Evolutionary conservation across 2,888 invertebrate species (phyloP).

Genomic region (Plutella xylostella): DNA sequence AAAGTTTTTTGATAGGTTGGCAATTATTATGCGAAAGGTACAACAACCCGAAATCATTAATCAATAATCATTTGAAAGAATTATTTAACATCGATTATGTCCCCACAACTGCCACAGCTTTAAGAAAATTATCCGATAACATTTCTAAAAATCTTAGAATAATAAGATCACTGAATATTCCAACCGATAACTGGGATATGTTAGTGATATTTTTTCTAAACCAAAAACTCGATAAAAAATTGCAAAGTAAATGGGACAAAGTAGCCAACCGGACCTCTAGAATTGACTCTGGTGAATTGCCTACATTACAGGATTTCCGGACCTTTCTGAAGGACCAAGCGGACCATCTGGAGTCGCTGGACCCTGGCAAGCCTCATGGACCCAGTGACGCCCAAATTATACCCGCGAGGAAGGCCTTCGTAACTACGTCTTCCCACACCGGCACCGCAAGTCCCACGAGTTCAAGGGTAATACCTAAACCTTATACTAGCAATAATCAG

Average conservation of each 20-base stretch:
- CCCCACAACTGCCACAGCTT: background rate
- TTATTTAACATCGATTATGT: slow-evolving; percentile 3
- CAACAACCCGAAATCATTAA: slow-evolving; percentile 11
- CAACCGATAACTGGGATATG: slow-evolving; percentile 8
- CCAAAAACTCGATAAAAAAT: background rate
- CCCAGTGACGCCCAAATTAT: background rate
- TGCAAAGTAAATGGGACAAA: slow-evolving; percentile 6
- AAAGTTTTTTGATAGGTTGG: slow-evolving; percentile 13
- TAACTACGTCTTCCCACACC: slow-evolving; percentile 4
- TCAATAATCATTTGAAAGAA: slow-evolving; percentile 12
- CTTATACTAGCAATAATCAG: background rate
- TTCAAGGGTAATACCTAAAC: background rate
- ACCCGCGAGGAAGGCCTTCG: slow-evolving; percentile 1
- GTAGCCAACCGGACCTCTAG: too few relatives aligned
- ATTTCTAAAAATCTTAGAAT: slow-evolving; percentile 8
- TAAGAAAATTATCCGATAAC: background rate
- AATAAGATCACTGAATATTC: slow-evolving; percentile 1
- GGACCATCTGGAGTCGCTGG: slow-evolving; percentile 2
- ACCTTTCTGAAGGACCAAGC: slow-evolving; percentile 3
- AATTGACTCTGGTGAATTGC: background rate
- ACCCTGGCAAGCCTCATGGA: background rate
- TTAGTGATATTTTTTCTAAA: slow-evolving; percentile 10
- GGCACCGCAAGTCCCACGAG: background rate
- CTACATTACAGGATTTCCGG: slow-evolving; percentile 7
- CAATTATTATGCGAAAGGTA: slow-evolving; percentile 13